Percentiles rank a stretch among this genome's conserved stretches.
Evolutionary conservation across 2,113 vertebrate genomes (phyloP).

Genomic region (Pavo muticus): DNA sequence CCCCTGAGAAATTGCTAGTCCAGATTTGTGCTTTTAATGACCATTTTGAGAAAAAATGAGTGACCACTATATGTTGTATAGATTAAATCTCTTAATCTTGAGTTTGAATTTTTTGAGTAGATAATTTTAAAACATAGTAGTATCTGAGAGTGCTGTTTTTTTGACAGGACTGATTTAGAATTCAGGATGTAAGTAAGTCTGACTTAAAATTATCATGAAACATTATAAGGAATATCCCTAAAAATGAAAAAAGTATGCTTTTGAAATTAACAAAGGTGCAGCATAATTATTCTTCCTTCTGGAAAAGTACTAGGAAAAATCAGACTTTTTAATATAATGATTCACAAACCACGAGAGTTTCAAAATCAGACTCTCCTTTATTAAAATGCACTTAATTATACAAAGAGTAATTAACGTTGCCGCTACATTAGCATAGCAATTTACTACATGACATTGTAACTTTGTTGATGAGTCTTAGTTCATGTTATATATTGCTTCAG

Average conservation of each 20-base stretch:
- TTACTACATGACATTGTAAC: conserved; percentile 30
- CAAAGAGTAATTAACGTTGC: conserved; percentile 48
- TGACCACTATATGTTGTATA: not conserved
- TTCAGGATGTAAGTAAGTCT: not conserved
- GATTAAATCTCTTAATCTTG: not conserved
- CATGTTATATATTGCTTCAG: conserved; percentile 1
- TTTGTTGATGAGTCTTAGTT: conserved; percentile 33
- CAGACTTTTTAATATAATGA: not conserved
- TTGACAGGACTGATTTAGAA: not conserved
- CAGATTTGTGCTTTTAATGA: not conserved
- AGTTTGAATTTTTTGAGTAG: not conserved
- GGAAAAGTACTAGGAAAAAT: not conserved
- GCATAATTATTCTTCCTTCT: not conserved
- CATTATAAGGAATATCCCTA: not conserved
- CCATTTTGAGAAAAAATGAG: not conserved
- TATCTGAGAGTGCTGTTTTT: not conserved
- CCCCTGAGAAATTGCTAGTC: not conserved
- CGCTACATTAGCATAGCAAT: conserved; percentile 57
- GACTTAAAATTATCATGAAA: not conserved
- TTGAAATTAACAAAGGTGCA: not conserved
- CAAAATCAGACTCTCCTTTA: conserved; percentile 29
- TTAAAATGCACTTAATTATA: conserved; percentile 58
- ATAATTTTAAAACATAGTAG: not conserved
- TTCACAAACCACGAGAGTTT: conserved; percentile 2
- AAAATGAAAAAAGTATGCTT: not conserved